phyloP scores from a whole-genome alignment of 2,113 vertebrate species.

The Petroica traversi region DNA sequence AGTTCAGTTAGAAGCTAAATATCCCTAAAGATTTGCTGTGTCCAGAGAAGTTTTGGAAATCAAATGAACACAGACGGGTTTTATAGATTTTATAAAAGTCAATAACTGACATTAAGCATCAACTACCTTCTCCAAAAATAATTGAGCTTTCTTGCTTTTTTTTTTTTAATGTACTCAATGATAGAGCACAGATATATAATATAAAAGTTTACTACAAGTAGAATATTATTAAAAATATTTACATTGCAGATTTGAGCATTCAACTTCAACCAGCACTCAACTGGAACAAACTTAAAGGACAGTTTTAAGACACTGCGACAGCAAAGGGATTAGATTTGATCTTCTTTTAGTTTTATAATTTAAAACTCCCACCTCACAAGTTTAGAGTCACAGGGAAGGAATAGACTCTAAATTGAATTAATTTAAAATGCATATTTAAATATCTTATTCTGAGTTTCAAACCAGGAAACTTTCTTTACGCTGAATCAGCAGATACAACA shows the following conservation, averaged over 20 bases:
- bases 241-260: neutral
- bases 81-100: neutral
- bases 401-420: neutral
- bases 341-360: neutral
- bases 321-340: neutral
- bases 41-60: neutral
- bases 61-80: neutral
- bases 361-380: neutral
- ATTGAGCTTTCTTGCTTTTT: rapidly evolving
- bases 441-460: neutral
- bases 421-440: neutral
- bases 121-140: neutral
- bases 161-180: neutral
- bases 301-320: neutral
- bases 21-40: neutral
- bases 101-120: neutral
- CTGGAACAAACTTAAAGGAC: neutral
- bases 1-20: neutral
- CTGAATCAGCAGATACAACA: neutral
- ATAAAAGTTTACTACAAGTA: neutral
- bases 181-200: neutral
- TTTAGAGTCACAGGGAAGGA: neutral
- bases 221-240: neutral
- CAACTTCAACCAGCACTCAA: neutral
- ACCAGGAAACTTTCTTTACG: neutral